A percentile compares a stretch with the other conserved stretches of the same genome.
Conservation (phyloP, 2,888 invertebrate genomes). For the Tiliacea aurago region DNA sequence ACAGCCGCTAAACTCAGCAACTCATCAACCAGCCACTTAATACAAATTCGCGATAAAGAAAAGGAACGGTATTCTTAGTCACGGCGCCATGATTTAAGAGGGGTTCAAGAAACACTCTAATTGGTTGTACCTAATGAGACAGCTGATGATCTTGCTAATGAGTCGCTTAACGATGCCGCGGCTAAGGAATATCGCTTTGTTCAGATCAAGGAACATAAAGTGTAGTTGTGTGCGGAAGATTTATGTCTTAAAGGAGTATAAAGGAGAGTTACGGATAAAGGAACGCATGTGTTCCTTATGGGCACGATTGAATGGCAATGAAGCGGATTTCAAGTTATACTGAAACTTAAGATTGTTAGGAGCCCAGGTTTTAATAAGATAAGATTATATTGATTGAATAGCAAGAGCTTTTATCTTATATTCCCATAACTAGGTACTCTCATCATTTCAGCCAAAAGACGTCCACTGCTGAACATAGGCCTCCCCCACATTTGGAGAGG, state of each 20-base stretch:
- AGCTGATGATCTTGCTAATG: conserved; percentile 86
- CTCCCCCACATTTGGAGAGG: no score
- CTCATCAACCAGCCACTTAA: conserved; percentile 51
- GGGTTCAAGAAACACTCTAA: conserved; percentile 77
- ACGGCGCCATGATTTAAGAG: conserved; percentile 71
- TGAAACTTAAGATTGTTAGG: conserved; percentile 11
- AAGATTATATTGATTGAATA: not conserved
- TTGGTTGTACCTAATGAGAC: conserved; percentile 86
- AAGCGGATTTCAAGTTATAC: conserved; percentile 8
- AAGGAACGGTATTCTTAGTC: conserved; percentile 57
- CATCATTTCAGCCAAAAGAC: no score
- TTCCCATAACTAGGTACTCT: no score
- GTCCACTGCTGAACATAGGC: no score
- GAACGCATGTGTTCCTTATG: not conserved
- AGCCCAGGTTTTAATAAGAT: not conserved
- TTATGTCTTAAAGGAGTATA: conserved; percentile 31
- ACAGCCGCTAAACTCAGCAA: conserved; percentile 29
- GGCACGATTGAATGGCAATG: conserved; percentile 12
- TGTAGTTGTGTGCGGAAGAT: conserved; percentile 42
- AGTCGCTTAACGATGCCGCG: conserved; percentile 72
- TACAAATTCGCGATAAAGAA: conserved; percentile 59
- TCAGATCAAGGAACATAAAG: conserved; percentile 41
- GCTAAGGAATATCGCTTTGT: conserved; percentile 57
- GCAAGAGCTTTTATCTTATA: not conserved
- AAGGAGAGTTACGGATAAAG: conserved; percentile 8